Percentiles rank a stretch among this genome's conserved stretches.
These are phyloP conservation scores for Chaetura pelagica DNA, from an alignment of 2,113 vertebrate species.

Conservation along the genomic window DNA sequence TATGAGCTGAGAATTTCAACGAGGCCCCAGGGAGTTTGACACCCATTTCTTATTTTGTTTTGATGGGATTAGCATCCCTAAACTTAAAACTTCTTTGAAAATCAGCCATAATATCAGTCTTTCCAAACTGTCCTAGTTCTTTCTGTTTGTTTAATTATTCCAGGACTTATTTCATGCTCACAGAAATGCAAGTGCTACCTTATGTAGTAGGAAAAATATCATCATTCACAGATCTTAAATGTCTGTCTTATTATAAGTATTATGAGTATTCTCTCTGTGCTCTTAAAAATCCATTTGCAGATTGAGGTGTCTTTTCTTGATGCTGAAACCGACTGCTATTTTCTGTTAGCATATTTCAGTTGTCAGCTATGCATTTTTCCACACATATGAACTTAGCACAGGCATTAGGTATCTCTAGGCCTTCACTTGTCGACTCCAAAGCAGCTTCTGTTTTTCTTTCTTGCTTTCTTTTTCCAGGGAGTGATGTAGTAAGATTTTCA, in stretches of 20 bases:
- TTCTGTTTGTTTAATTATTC: neutral
- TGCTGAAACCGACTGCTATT: neutral
- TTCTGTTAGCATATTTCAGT: neutral
- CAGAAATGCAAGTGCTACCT: neutral
- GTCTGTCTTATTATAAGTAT: neutral
- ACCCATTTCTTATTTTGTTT: slow-evolving; percentile 32
- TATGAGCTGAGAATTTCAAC: slow-evolving; percentile 46
- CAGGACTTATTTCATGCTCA: neutral
- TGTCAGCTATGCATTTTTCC: neutral
- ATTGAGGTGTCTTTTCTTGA: neutral
- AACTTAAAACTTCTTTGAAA: slow-evolving; percentile 27
- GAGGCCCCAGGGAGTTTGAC: neutral
- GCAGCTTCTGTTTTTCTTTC: neutral
- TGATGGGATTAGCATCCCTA: neutral
- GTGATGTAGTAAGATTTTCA: neutral
- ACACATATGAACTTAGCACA: neutral
- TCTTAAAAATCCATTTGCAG: neutral
- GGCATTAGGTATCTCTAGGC: neutral
- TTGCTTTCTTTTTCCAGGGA: neutral
- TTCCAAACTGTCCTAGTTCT: neutral
- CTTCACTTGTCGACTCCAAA: neutral
- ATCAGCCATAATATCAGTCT: neutral
- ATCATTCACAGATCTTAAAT: neutral
- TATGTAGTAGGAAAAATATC: neutral
- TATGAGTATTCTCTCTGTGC: neutral